Conservation (phyloP, 2,113 vertebrate species). For the Halichoerus grypus region DNA sequence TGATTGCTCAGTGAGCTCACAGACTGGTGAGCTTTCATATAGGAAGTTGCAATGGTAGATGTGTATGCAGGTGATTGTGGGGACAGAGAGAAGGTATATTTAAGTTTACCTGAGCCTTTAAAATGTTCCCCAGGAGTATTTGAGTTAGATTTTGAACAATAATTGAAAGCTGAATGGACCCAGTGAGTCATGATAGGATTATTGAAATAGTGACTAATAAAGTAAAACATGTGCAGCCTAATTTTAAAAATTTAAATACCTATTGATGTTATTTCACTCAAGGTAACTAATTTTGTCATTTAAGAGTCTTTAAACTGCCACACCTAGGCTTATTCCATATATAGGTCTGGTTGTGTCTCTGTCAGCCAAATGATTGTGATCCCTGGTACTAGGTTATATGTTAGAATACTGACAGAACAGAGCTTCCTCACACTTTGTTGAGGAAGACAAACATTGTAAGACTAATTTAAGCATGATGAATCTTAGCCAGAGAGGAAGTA, state of each 20-base stretch:
- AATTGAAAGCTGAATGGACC: neutral
- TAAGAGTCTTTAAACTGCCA: neutral
- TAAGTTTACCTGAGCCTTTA: neutral
- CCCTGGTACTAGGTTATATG: neutral
- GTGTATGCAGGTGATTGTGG: neutral
- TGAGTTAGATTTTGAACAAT: conserved; percentile 25
- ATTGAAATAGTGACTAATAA: neutral
- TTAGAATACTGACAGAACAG: neutral
- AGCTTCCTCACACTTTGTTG: neutral
- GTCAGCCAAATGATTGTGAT: neutral
- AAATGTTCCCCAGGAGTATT: neutral
- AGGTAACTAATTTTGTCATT: neutral
- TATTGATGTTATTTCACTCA: neutral
- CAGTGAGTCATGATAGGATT: neutral
- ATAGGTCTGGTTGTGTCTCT: neutral
- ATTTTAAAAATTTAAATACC: neutral
- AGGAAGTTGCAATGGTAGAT: neutral
- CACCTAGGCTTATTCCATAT: neutral
- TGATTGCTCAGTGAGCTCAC: neutral
- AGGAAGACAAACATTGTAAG: neutral
- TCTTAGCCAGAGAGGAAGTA: neutral
- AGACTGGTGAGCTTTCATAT: neutral
- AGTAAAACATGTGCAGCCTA: neutral
- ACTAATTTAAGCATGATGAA: conserved; percentile 3
- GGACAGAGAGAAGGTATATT: neutral